Conservation (phyloP, 2,797 vertebrate genomes). For the Chrysocyon brachyurus region DNA sequence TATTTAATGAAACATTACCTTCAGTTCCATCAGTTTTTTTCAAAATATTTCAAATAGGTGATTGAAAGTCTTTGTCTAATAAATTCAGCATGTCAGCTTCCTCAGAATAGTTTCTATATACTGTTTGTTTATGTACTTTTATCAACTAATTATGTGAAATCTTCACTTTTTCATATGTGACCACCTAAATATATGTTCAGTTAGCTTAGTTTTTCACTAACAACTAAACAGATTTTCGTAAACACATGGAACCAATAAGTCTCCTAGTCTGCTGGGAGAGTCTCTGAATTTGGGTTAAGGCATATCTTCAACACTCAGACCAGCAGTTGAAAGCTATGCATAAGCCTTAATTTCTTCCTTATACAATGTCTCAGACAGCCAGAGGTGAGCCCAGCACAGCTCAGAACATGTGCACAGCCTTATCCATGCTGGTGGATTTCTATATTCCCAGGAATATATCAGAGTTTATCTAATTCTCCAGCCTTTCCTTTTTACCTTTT, state of each 20-base stretch:
- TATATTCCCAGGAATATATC: background rate
- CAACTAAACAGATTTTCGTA: background rate
- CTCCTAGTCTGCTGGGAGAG: background rate
- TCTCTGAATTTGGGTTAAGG: background rate
- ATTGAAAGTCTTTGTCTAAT: background rate
- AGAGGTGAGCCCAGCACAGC: background rate
- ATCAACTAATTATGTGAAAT: background rate
- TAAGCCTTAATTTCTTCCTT: background rate
- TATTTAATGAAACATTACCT: background rate
- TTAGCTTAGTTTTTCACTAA: background rate
- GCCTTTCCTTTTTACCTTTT: background rate
- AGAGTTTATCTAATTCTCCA: background rate
- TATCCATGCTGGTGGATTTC: background rate
- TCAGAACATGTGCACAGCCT: background rate
- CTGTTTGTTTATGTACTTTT: background rate
- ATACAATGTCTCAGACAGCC: background rate
- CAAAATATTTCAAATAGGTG: conserved; percentile 9
- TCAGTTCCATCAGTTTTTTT: background rate
- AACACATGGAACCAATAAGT: background rate
- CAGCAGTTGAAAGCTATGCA: background rate
- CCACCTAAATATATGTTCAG: background rate
- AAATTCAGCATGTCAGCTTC: background rate
- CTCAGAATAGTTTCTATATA: background rate
- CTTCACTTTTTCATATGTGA: background rate
- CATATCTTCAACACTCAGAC: background rate